phyloP scores from a whole-genome alignment of 2,888 invertebrate genomes.

The Hirtodrosophila alboralis region DNA sequence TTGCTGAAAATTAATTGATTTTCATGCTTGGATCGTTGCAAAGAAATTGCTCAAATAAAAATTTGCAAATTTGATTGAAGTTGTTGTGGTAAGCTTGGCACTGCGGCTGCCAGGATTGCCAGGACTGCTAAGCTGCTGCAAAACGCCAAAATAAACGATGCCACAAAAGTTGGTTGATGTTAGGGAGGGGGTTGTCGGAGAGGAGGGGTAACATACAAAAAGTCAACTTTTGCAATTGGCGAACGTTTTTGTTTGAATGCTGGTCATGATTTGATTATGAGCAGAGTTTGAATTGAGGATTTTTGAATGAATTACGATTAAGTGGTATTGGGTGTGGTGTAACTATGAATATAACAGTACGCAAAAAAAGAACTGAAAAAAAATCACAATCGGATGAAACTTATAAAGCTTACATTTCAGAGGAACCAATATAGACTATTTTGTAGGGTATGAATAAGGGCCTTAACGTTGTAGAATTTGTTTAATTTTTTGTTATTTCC shows the following conservation, averaged over 20 bases:
- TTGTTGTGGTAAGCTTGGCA: conserved; percentile 57
- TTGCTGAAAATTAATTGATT: conserved; percentile 79
- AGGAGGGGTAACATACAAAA: conserved; percentile 26
- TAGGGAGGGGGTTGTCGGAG: neutral
- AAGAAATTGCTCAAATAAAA: conserved; percentile 78
- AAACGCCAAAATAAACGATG: conserved; percentile 67
- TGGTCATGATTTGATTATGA: conserved; percentile 47
- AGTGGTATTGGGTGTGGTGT: conserved; percentile 3
- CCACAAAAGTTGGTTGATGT: conserved; percentile 13
- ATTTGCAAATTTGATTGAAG: conserved; percentile 78
- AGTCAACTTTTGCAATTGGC: conserved; percentile 29
- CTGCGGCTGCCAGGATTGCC: conserved; percentile 1
- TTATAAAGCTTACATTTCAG: too few species aligned
- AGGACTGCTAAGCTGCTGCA: conserved; percentile 66
- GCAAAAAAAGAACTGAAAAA: neutral
- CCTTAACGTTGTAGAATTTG: neutral
- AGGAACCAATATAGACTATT: too few species aligned
- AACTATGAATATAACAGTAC: neutral
- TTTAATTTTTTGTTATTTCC: neutral
- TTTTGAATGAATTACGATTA: conserved; percentile 10
- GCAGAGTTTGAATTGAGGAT: conserved; percentile 11
- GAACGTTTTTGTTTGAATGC: conserved; percentile 41
- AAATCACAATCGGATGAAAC: neutral
- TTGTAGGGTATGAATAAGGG: too few species aligned
- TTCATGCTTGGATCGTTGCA: conserved; percentile 74